These are phyloP conservation scores for Trichonephila inaurata DNA, from an alignment of 1,140 invertebrate genomes.

Conservation along the genomic window DNA sequence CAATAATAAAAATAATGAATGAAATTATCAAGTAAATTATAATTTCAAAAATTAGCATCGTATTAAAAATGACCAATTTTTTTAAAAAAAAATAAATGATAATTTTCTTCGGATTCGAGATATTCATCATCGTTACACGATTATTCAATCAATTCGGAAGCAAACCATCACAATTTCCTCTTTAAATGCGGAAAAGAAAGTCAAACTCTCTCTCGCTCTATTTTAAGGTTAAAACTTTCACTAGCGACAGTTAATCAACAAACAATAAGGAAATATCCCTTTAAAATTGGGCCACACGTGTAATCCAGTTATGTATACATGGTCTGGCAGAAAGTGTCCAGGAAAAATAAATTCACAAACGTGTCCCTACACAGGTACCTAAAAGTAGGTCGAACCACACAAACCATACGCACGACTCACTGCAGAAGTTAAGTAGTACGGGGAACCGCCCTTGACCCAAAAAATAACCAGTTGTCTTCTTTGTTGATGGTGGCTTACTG, in stretches of 20 bases:
- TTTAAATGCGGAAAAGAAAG: not conserved
- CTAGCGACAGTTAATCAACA: constrained; percentile 1
- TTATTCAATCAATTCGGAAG: not conserved
- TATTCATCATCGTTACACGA: not conserved
- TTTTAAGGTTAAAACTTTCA: constrained; percentile 17
- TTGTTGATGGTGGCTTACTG: constrained; percentile 10
- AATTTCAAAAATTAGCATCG: too few species aligned
- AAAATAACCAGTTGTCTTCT: constrained; percentile 10
- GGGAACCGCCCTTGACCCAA: constrained; percentile 46
- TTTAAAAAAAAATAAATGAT: too few species aligned
- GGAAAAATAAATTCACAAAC: constrained; percentile 15
- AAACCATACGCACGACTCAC: constrained; percentile 3
- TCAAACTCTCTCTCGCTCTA: not conserved
- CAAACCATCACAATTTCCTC: not conserved
- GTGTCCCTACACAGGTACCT: constrained; percentile 8
- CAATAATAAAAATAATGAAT: too few species aligned
- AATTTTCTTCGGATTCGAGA: too few species aligned
- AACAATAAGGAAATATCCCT: constrained; percentile 26
- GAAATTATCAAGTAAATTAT: too few species aligned
- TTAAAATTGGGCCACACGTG: constrained; percentile 33
- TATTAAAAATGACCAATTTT: too few species aligned
- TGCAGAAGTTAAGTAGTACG: not conserved
- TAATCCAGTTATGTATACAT: constrained; percentile 1
- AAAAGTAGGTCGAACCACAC: constrained; percentile 59
- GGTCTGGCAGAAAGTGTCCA: constrained; percentile 33